These are phyloP conservation scores for Colletes latitarsis DNA, from an alignment of 1,140 invertebrate genomes.

Conservation along the genomic window DNA sequence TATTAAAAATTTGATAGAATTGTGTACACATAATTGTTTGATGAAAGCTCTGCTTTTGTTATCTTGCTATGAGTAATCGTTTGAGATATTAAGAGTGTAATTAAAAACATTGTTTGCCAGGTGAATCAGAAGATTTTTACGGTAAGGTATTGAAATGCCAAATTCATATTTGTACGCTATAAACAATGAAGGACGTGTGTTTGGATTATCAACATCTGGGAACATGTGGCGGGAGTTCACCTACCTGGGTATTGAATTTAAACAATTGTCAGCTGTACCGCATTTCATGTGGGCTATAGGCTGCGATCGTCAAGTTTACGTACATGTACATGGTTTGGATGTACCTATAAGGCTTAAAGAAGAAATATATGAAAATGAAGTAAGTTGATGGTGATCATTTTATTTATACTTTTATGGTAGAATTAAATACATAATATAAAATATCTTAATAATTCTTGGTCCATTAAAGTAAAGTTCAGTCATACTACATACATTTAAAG, in stretches of 20 bases:
- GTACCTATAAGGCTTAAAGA: constrained; percentile 94
- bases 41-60: background rate
- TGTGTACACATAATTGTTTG: background rate
- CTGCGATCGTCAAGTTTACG: constrained; percentile 94
- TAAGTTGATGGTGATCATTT: constrained; percentile 67
- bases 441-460: no score
- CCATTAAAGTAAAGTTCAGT: background rate
- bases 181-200: constrained; percentile 93
- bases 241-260: constrained; percentile 92
- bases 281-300: constrained; percentile 95
- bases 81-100: background rate
- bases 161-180: constrained; percentile 91
- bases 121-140: background rate
- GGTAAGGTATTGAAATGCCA: constrained; percentile 81
- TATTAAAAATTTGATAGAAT: background rate
- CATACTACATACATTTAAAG: background rate
- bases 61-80: background rate
- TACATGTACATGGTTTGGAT: constrained; percentile 93
- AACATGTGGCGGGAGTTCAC: constrained; percentile 92
- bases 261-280: constrained; percentile 91
- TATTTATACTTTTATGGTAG: constrained; percentile 1
- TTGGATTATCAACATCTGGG: constrained; percentile 89
- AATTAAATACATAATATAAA: no score
- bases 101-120: background rate
- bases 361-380: constrained; percentile 96